Conservation (phyloP, 2,888 invertebrate genomes). For the Drosophila austrosaltans region DNA sequence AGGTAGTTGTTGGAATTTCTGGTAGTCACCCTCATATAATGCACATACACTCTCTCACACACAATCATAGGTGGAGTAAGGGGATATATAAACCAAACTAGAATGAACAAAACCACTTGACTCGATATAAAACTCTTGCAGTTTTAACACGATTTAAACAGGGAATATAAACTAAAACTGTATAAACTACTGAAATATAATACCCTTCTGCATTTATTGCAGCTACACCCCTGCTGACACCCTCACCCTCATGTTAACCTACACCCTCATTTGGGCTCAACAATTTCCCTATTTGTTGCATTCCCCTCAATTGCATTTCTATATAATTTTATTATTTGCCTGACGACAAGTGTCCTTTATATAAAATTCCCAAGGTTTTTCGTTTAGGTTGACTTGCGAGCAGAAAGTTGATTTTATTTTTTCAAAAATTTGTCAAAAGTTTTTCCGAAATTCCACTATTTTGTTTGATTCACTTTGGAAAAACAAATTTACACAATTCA, state of each 20-base stretch:
- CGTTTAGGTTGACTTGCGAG: constrained; percentile 37
- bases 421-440: neutral
- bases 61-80: constrained; percentile 11
- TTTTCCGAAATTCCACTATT: neutral
- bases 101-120: no score
- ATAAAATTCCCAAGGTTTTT: constrained; percentile 65
- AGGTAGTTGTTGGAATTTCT: constrained; percentile 51
- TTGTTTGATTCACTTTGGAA: constrained; percentile 15
- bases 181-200: no score
- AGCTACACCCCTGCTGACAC: neutral
- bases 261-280: constrained; percentile 30
- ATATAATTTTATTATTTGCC: constrained; percentile 77
- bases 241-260: constrained; percentile 3
- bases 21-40: constrained; percentile 36
- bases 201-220: neutral
- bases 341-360: constrained; percentile 65
- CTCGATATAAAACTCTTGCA: no score
- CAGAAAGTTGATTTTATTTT: constrained; percentile 27
- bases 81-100: neutral
- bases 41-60: neutral
- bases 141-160: no score
- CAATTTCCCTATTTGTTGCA: constrained; percentile 57
- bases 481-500: constrained; percentile 71
- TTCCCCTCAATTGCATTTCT: constrained; percentile 65
- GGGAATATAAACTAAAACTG: neutral